phyloP scores from a whole-genome alignment of 2,113 vertebrate genomes.

The Fulmarus glacialis region DNA sequence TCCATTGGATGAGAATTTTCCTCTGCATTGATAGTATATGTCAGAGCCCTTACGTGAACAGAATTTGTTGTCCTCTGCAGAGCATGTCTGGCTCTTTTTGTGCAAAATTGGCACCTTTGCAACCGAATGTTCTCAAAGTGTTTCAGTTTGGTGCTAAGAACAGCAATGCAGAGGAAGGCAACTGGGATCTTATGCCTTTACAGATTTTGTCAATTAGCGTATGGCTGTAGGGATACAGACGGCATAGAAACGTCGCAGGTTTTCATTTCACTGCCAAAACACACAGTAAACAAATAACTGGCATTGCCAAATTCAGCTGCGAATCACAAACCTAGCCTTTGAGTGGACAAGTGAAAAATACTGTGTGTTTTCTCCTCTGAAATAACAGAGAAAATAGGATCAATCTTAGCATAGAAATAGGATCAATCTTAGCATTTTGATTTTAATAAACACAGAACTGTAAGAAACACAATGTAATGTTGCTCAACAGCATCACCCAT shows the following conservation, averaged over 20 bases:
- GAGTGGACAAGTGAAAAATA: background rate
- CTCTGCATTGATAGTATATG: background rate
- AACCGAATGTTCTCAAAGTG: accelerated
- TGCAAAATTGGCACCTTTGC: background rate
- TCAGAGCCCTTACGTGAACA: background rate
- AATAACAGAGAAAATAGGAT: too few relatives aligned
- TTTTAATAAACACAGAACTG: background rate
- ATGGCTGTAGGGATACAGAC: background rate
- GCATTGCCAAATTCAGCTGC: background rate
- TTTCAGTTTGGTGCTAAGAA: background rate
- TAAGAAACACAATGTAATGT: background rate
- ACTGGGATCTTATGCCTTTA: background rate
- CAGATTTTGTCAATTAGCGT: background rate
- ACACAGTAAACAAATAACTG: background rate
- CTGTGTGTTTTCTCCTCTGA: background rate
- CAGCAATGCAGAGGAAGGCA: background rate
- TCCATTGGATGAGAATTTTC: background rate
- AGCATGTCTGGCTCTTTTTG: background rate
- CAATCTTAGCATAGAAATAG: background rate
- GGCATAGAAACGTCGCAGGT: accelerated
- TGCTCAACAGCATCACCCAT: accelerated
- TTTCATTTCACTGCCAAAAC: background rate
- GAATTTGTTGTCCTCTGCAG: background rate
- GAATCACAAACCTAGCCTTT: background rate
- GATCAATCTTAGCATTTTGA: background rate